These are phyloP conservation scores for Acronicta leporina DNA, from an alignment of 2,888 invertebrate species.

Conservation along the genomic window DNA sequence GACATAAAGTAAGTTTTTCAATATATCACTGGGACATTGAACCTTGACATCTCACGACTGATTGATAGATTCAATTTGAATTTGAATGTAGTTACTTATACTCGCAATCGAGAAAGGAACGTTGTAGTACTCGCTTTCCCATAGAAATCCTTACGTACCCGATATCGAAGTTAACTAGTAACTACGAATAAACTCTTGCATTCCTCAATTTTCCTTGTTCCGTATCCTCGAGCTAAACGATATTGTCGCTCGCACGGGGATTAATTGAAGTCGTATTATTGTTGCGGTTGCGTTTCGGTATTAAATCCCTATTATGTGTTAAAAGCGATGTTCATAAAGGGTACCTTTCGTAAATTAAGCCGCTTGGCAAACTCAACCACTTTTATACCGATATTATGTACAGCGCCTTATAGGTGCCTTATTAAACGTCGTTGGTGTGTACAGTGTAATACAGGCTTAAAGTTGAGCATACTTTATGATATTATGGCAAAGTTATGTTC, in stretches of 20 bases:
- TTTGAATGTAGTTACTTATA: neutral
- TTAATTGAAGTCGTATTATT: conserved; percentile 49
- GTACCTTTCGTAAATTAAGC: conserved; percentile 21
- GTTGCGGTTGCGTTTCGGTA: conserved; percentile 44
- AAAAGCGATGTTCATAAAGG: conserved; percentile 36
- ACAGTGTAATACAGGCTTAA: conserved; percentile 3
- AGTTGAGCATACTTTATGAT: conserved; percentile 20
- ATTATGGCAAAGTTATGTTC: neutral
- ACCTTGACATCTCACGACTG: conserved; percentile 10
- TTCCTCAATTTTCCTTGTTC: conserved; percentile 31
- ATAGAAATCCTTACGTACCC: conserved; percentile 10
- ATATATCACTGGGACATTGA: conserved; percentile 17
- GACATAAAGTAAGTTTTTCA: conserved; percentile 24
- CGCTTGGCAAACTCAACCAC: conserved; percentile 36
- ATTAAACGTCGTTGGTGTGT: conserved; percentile 30
- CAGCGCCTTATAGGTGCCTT: conserved; percentile 26
- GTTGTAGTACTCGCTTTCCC: neutral
- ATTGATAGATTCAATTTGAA: conserved; percentile 16
- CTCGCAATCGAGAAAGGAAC: neutral
- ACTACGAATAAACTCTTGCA: conserved; percentile 19
- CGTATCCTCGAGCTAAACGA: conserved; percentile 35
- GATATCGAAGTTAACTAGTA: conserved; percentile 16
- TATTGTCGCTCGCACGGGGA: conserved; percentile 38
- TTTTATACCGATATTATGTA: conserved; percentile 29
- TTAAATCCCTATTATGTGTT: conserved; percentile 48